Evolutionary conservation across 2,888 invertebrate genomes (phyloP), one percentile per base, ranked within the genome.

Genomic region (Plebejus argus): DNA sequence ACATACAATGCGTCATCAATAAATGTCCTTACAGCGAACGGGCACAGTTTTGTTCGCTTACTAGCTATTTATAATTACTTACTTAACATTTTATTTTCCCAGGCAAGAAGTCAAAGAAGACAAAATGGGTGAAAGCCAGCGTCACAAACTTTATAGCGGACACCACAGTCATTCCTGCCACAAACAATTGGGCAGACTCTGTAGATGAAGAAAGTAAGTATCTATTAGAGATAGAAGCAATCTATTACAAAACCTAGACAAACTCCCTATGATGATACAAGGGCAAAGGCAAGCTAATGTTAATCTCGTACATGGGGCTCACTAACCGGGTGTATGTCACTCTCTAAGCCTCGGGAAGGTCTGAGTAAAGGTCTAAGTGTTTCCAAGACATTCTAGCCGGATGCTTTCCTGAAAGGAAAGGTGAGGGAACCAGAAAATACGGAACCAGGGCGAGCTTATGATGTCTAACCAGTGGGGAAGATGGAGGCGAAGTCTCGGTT

Each of bases 81-180:
- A 10, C n/a, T 61, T n/a, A n/a, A n/a, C n/a, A n/a, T n/a, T 80
- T 77, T 80, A 83, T 81, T 84, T 81, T 88, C 89, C 79, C 94
- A 97, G 97, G 95, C 92, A 98, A 97, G 95, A 98, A 97, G 95
- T 96, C 95, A 90, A 98, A 97, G 95, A 98, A 97, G 95, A 95
- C 95, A 91, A 98, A 97, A 95, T 97, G 97, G 89, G 97, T 96
- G 89, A 97, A 97, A 81, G 92, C 98, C 86, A 96, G 96, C 84
- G 94, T 98, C 86, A 97, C 96, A 89, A 96, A 97, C 85, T 98
- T 98, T 89, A 94, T 98, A 83, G 96, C 96, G 81, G 96, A 96
- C 86, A 95, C 96, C 78, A 95, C 95, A 77, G 94, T 95, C 79
- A 93, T 95, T 79, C 93, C 95, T 78, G 90, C 95, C 79, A 89